phyloP scores from a whole-genome alignment of 2,797 vertebrate genomes.

The Pelochelys cantorii region DNA sequence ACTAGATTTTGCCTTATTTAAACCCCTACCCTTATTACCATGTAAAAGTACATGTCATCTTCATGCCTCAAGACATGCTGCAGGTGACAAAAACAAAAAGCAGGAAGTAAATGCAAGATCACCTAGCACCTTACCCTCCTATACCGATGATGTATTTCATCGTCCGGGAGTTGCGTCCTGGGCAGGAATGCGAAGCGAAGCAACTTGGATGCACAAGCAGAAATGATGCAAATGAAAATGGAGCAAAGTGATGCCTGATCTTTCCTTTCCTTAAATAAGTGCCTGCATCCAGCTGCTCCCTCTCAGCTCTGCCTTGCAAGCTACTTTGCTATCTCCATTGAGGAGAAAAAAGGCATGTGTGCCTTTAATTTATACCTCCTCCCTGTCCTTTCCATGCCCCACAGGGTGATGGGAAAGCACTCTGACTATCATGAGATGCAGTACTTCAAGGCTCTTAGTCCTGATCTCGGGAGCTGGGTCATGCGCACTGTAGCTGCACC shows the following conservation, averaged over 20 bases:
- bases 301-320: not conserved
- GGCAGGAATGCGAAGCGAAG: not conserved
- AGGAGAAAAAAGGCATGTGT: conserved; percentile 72
- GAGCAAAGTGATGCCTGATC: rapidly evolving
- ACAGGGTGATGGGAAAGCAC: conserved; percentile 2
- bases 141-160: conserved; percentile 94
- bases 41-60: rapidly evolving
- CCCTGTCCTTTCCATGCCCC: conserved; percentile 7
- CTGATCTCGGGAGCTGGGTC: not conserved
- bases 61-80: rapidly evolving
- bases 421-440: conserved; percentile 33
- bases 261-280: rapidly evolving
- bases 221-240: rapidly evolving
- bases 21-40: rapidly evolving
- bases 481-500: conserved; percentile 60
- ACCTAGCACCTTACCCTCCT: conserved; percentile 87
- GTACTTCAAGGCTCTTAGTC: not conserved
- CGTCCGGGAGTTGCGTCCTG: not conserved
- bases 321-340: conserved; percentile 87
- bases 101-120: rapidly evolving
- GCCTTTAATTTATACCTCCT: conserved; percentile 80
- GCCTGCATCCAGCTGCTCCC: not conserved
- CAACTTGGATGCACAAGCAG: rapidly evolving
- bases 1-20: not conserved
- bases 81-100: rapidly evolving